Percentiles rank a stretch among this genome's conserved stretches.
Conservation (phyloP, 2,797 vertebrate species). For the Coccyzus lansbergi region DNA sequence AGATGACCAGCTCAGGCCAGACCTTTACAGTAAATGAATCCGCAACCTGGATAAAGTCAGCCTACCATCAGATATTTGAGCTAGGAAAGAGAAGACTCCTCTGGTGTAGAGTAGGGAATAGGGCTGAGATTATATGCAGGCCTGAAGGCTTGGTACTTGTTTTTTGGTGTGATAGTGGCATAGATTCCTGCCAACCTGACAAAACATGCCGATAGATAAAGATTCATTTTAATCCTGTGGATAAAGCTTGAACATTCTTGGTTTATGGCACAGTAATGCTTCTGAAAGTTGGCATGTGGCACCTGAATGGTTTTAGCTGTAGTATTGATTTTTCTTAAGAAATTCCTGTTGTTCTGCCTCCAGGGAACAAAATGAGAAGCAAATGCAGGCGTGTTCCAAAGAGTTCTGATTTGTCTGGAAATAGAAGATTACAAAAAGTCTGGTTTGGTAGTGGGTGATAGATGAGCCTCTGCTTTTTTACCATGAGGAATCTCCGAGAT, state of each 20-base stretch:
- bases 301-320: background rate
- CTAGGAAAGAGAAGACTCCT: background rate
- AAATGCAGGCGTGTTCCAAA: background rate
- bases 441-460: background rate
- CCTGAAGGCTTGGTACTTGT: background rate
- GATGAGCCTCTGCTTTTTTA: background rate
- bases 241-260: background rate
- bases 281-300: background rate
- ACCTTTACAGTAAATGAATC: background rate
- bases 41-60: background rate
- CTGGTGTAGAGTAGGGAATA: background rate
- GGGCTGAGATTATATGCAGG: background rate
- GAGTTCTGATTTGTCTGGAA: background rate
- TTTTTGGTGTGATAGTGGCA: background rate
- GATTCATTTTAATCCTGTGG: background rate
- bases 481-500: background rate
- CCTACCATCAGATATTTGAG: background rate
- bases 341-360: background rate
- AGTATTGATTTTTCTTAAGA: background rate
- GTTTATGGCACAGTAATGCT: background rate
- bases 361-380: background rate
- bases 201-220: background rate
- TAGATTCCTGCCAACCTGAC: background rate
- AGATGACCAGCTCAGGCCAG: background rate
- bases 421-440: background rate